Evolutionary conservation across 1,140 invertebrate species (phyloP).

Genomic region (Pantala flavescens): DNA sequence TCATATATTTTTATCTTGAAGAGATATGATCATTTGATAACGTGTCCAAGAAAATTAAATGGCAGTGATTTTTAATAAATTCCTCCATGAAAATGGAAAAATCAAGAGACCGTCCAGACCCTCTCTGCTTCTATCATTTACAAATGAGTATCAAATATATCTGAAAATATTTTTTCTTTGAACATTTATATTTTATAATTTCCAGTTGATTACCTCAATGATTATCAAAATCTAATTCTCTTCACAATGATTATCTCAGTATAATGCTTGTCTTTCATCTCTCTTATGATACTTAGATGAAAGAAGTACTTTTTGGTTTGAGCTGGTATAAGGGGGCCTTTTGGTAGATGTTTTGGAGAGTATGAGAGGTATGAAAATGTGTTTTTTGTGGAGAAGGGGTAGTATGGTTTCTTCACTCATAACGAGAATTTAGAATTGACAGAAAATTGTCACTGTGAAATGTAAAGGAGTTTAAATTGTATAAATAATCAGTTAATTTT

Average conservation of each 20-base stretch:
- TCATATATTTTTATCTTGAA: constrained; percentile 6
- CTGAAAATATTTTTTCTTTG: no score
- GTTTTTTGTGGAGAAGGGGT: not conserved
- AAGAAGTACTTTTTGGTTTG: no score
- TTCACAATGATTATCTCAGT: no score
- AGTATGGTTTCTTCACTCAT: not conserved
- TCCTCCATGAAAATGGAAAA: not conserved
- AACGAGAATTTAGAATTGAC: not conserved
- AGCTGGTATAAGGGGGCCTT: no score
- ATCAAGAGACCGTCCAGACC: not conserved
- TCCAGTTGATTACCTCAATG: no score
- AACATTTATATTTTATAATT: no score
- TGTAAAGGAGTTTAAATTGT: not conserved
- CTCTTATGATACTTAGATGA: no score
- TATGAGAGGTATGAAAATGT: no score
- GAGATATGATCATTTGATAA: not conserved
- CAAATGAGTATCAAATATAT: no score
- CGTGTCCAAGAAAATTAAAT: not conserved
- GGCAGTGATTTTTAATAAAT: not conserved
- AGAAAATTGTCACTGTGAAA: not conserved
- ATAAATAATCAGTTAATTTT: not conserved
- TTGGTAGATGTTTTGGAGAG: no score
- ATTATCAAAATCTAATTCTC: no score
- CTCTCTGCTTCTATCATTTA: not conserved
- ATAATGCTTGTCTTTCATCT: no score